Evolutionary conservation across 2,797 vertebrate species (phyloP).

Genomic region (Chelmon rostratus): DNA sequence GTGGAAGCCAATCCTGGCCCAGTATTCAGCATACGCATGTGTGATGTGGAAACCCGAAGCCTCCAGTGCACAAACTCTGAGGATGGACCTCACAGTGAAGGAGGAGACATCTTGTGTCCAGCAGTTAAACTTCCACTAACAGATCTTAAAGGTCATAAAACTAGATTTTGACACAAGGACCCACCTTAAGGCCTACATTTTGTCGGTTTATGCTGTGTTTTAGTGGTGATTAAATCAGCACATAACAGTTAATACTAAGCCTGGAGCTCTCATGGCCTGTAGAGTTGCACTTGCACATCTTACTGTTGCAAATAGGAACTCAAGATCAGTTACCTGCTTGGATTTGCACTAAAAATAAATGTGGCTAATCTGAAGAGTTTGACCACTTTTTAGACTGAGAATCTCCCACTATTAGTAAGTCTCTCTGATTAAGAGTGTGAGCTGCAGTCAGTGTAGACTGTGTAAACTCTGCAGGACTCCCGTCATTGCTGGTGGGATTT

Average conservation of each 20-base stretch:
- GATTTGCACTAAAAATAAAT: not conserved
- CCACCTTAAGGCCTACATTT: not conserved
- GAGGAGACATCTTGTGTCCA: no score
- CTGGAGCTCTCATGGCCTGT: not conserved
- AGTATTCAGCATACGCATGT: no score
- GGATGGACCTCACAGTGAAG: no score
- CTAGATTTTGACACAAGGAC: not conserved
- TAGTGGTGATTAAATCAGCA: not conserved
- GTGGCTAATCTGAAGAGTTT: not conserved
- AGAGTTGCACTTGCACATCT: not conserved
- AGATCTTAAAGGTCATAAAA: not conserved
- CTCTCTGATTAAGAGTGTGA: not conserved
- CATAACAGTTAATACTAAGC: not conserved
- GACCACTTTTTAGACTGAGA: not conserved
- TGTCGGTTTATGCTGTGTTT: not conserved
- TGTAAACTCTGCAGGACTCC: conserved; percentile 88
- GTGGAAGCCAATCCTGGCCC: no score
- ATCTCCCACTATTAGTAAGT: not conserved
- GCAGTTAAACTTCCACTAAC: no score
- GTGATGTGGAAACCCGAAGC: no score
- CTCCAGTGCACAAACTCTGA: no score
- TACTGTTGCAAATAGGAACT: not conserved
- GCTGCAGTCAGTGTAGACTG: not conserved
- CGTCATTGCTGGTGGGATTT: conserved; percentile 98
- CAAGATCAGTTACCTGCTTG: no score